Base-by-base conservation (phyloP, 2,113 vertebrate species). In the Alligator sinensis region DNA sequence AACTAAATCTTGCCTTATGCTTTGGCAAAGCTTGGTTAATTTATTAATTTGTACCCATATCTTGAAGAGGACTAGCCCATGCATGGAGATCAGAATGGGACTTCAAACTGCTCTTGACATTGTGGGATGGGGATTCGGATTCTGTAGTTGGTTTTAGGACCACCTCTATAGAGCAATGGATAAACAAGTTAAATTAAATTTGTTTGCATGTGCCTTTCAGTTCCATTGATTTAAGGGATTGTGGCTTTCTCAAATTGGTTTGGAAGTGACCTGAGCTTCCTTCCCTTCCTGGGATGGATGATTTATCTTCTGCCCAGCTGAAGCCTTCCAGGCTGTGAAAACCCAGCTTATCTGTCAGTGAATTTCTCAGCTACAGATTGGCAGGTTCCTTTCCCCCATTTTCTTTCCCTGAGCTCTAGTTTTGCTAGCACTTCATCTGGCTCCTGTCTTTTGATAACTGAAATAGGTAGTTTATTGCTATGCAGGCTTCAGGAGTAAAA, bases 401-500 rank as follows among this genome's bases (percentile, higher is more conserved):
- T 70, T 13, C 21, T 28, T 25, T 30, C 17, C 47, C 27, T 6
- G 21, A 64, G 77, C 74, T 74, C 57, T 13, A 19, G 54, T 86
- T 91, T 84, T 81, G 82, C 66, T 70, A 87, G 82, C 55, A 19
- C 22, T 94, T 85, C 72, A 25, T 63, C 80, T 27, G 66, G 13
- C 25, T 62, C 15, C 7, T 28, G 62, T 21, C 84, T 96, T 87
- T 7, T 60, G 84, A 81, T 47, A 68, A 85, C 54, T 89, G 17
- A 60, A 28, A 47, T 64, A 64, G 84, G 89, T 21, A 60, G 47
- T 93, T 94, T 84, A 96, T 87, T 90, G 86, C 92, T 87, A 90
- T 94, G 96, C 88, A 89, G 84, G 84, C 91, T 95, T 87, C 86
- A 85, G 83, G 79, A 97, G 82, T 75, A 88, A 81, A 96, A 87